Conservation (phyloP, 2,797 vertebrate genomes). For the Pelobates cultripes region DNA sequence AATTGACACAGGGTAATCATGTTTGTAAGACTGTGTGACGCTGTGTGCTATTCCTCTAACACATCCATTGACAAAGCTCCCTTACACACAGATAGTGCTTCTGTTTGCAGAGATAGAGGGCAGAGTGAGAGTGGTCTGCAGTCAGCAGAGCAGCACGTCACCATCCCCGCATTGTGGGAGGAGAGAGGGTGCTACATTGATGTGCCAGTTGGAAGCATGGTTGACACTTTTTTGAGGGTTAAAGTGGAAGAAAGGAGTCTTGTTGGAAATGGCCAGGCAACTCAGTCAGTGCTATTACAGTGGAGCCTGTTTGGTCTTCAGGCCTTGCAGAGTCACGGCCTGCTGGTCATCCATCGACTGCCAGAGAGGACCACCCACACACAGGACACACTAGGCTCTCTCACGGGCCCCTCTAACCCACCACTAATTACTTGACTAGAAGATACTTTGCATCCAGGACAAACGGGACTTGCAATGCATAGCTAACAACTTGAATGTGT, state of each 20-base stretch:
- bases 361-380: constrained; percentile 48
- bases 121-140: constrained; percentile 38
- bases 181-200: constrained; percentile 28
- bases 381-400: constrained; percentile 45
- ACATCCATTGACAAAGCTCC: background rate
- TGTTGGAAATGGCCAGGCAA: constrained; percentile 28
- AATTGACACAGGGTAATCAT: too few species aligned
- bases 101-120: constrained; percentile 18
- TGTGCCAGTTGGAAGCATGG: constrained; percentile 38
- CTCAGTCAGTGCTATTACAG: constrained; percentile 25
- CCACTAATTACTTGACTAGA: constrained; percentile 41
- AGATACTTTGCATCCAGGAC: constrained; percentile 39
- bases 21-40: background rate
- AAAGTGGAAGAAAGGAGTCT: constrained; percentile 25
- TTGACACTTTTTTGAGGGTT: constrained; percentile 2
- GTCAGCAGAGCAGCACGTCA: constrained; percentile 11
- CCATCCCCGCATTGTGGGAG: constrained; percentile 9
- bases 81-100: constrained; percentile 8
- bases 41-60: background rate
- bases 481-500: constrained; percentile 24
- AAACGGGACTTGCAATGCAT: constrained; percentile 38
- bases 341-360: constrained; percentile 30
- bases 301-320: constrained; percentile 41
- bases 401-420: constrained; percentile 23
- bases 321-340: constrained; percentile 19